These are phyloP conservation scores for Gari tellinella DNA, from an alignment of 2,888 invertebrate genomes.

Conservation along the genomic window DNA sequence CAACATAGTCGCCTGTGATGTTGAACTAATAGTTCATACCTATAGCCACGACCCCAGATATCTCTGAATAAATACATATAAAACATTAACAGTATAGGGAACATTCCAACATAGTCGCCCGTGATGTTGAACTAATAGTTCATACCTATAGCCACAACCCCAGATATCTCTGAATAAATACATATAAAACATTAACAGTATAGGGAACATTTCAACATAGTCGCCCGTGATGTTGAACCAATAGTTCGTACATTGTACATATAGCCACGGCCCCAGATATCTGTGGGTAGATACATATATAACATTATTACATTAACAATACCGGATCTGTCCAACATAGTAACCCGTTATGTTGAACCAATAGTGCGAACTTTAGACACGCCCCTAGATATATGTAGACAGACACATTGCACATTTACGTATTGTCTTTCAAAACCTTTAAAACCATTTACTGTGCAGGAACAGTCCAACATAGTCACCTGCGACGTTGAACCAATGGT, in stretches of 20 bases:
- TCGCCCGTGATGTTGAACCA: constrained; percentile 50
- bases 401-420: background rate
- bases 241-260: constrained; percentile 49
- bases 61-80: constrained; percentile 14
- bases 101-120: constrained; percentile 46
- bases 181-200: constrained; percentile 19
- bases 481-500: constrained; percentile 50
- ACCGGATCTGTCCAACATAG: constrained; percentile 43
- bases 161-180: constrained; percentile 26
- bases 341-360: constrained; percentile 48
- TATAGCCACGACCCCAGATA: constrained; percentile 24
- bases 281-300: constrained; percentile 10
- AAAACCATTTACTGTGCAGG: constrained; percentile 14
- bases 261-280: constrained; percentile 28
- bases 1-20: constrained; percentile 37
- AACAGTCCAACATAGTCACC: constrained; percentile 50
- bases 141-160: constrained; percentile 32
- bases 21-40: constrained; percentile 56
- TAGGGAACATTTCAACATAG: constrained; percentile 48
- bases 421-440: no score
- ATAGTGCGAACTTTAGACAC: constrained; percentile 40
- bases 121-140: constrained; percentile 53
- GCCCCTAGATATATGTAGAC: constrained; percentile 24
- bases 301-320: no score
- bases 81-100: constrained; percentile 35